Conservation (phyloP, 2,797 vertebrate species). For the Poecilia gillii region DNA sequence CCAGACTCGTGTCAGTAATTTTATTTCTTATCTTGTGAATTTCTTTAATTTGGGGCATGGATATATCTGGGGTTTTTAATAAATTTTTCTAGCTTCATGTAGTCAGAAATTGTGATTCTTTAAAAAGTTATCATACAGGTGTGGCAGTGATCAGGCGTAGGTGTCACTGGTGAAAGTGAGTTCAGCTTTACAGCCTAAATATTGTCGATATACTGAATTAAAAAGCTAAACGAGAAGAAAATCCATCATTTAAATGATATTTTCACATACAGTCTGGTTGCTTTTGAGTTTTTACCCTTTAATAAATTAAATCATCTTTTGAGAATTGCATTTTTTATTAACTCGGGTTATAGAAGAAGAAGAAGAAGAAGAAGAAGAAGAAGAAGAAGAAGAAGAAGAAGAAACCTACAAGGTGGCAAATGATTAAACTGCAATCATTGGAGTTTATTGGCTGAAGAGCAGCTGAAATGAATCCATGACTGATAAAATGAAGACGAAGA, state of each 20-base stretch:
- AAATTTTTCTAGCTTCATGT: background rate
- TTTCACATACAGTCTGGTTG: background rate
- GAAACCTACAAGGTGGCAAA: background rate
- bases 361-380: background rate
- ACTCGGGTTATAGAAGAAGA: background rate
- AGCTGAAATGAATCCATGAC: background rate
- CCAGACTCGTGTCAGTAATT: background rate
- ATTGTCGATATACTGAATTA: too few species aligned
- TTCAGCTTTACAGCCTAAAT: background rate
- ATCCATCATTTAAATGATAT: background rate
- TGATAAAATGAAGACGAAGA: background rate
- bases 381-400: background rate
- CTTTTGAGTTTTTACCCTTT: background rate
- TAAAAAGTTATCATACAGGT: too few species aligned
- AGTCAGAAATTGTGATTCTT: background rate
- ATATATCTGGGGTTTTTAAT: background rate
- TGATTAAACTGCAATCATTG: background rate
- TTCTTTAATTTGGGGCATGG: background rate
- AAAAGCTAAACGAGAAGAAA: background rate
- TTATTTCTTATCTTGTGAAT: background rate
- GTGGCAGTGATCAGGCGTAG: background rate
- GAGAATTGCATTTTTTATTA: background rate
- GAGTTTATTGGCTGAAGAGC: background rate
- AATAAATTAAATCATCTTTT: background rate
- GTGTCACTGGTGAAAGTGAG: background rate